phyloP scores from a whole-genome alignment of 1,140 invertebrate species.

The Leptonema lineaticorne region DNA sequence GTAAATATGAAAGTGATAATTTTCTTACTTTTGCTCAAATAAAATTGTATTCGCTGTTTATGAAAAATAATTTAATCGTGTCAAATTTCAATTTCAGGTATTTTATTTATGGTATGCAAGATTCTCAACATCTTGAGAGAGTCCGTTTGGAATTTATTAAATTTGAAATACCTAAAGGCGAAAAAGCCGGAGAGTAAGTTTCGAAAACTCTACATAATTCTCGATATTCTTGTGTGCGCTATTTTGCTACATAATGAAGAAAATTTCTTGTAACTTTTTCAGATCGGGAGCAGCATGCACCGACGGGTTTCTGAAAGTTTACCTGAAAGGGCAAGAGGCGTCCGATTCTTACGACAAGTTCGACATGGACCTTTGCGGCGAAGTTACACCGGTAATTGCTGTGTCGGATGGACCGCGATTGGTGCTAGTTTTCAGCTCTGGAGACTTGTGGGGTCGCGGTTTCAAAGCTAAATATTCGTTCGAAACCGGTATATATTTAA shows the following conservation, averaged over 20 bases:
- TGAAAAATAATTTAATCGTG: too few relatives aligned
- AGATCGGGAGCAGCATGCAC: conserved; percentile 66
- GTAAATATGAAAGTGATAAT: conserved; percentile 54
- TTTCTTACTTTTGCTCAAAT: too few relatives aligned
- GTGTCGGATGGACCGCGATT: conserved; percentile 89
- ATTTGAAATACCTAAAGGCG: conserved; percentile 86
- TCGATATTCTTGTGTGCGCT: too few relatives aligned
- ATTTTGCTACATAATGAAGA: too few relatives aligned
- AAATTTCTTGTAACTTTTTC: conserved; percentile 1
- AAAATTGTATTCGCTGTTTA: too few relatives aligned
- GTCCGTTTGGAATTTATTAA: conserved; percentile 83
- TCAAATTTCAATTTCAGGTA: conserved; percentile 70
- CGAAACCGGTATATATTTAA: conserved; percentile 67
- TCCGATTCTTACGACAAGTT: conserved; percentile 90
- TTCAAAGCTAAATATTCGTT: conserved; percentile 92
- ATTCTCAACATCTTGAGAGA: conserved; percentile 91
- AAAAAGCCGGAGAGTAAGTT: conserved; percentile 67
- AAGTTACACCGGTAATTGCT: conserved; percentile 67
- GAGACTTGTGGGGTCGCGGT: conserved; percentile 81
- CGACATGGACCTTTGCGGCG: conserved; percentile 89
- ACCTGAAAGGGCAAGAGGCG: conserved; percentile 90
- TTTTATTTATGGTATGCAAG: conserved; percentile 96
- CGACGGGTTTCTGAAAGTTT: conserved; percentile 89
- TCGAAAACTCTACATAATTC: too few relatives aligned
- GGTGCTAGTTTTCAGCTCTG: conserved; percentile 90